Evolutionary conservation across 2,113 vertebrate species (phyloP), one percentile per base, ranked within the genome.

Genomic region (Corydoras maculifer): DNA sequence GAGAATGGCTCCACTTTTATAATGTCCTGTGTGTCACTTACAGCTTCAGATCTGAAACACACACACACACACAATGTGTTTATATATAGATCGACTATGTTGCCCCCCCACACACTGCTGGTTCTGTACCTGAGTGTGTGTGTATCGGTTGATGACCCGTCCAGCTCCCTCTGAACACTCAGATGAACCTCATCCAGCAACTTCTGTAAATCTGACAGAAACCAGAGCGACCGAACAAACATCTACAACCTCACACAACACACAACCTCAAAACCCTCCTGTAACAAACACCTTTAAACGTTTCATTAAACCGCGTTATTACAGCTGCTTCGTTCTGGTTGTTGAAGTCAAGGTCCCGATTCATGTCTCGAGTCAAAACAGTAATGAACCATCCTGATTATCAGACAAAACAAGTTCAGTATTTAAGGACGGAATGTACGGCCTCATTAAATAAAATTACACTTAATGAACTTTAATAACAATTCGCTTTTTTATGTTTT

Each of bases 201-300:
- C 54, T 74, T 84, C 63, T 68, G 69, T 14, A 83, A 55, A 60
- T 78, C 82, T 85, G 69, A 31, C 65, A 67, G 3, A 77, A 6
- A 72, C 30, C 70, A 48, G 69, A 30, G 58, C 62, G 65, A 53
- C 58, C 53, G 70, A 60, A 75, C 61, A 64, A 53, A 65, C 54
- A 59, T 54, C 58, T 60, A 69, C 51, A 75, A 58, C 62, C 49
- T 32, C 59, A 25, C 18, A 25, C 18, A 25, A 25, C 18, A 25
- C 18, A 25, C 18, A 25, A 25, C 18, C 18, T 25, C 18, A 25
- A 1, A 25, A 66, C 64, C 18, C 18, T 25, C 18, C 18, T 25
- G 18, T 25, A 25, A 25, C 18, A 25, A 25, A 1, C 18, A 25
- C 18, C 1, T 25, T 2, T 25, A 25, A 25, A 25, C 1, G 18